Conservation (phyloP, 1,140 invertebrate species). For the Cecropterus lyciades region DNA sequence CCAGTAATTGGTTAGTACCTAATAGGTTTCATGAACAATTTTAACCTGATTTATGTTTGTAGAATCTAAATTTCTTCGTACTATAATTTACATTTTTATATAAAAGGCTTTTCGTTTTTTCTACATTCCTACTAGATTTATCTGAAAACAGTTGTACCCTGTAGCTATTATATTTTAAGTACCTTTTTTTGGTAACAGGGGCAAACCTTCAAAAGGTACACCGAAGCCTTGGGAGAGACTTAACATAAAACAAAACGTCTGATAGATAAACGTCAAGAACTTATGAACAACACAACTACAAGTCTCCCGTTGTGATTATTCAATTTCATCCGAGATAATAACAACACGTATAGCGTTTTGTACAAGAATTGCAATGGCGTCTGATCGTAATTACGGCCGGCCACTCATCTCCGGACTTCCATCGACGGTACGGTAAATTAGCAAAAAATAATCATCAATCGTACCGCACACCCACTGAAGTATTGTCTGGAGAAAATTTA, state of each 20-base stretch:
- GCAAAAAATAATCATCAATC: constrained; percentile 78
- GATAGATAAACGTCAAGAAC: background rate
- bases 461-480: constrained; percentile 27
- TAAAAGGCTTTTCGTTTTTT: no score
- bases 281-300: background rate
- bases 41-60: no score
- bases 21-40: no score
- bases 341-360: constrained; percentile 18
- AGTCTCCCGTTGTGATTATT: constrained; percentile 8
- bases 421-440: constrained; percentile 77
- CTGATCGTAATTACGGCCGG: constrained; percentile 55
- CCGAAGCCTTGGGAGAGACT: no score
- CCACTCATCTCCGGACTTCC: constrained; percentile 67
- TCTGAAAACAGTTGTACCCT: no score
- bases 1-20: no score
- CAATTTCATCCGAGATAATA: constrained; percentile 11
- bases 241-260: background rate
- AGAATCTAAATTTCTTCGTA: no score
- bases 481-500: constrained; percentile 4
- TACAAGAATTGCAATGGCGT: constrained; percentile 33
- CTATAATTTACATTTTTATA: no score
- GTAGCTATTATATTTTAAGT: no score
- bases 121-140: no score
- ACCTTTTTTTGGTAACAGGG: no score
- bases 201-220: no score